Evolutionary conservation across 2,113 vertebrate species (phyloP).

Genomic region (Silurus meridionalis): DNA sequence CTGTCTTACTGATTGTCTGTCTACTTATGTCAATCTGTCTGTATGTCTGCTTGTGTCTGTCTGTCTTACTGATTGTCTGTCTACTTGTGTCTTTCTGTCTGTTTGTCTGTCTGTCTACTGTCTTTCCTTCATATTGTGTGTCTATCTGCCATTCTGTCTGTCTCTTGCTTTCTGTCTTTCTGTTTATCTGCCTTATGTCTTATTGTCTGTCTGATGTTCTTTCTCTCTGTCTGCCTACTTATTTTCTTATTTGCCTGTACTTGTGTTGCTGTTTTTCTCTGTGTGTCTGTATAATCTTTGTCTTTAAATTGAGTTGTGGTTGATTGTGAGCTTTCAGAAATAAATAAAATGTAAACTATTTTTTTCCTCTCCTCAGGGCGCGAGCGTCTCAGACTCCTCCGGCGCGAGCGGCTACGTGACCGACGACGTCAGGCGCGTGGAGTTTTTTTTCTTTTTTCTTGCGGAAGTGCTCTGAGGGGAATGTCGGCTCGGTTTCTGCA

Average conservation of each 20-base stretch:
- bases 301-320: not conserved
- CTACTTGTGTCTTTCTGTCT: not conserved
- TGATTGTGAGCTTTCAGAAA: not conserved
- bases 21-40: too few species aligned
- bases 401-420: not conserved
- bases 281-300: not conserved
- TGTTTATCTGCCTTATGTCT: not conserved
- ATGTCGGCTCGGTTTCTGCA: constrained; percentile 72
- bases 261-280: too few species aligned
- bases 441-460: not conserved
- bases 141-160: not conserved
- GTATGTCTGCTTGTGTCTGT: too few species aligned
- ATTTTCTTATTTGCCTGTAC: too few species aligned
- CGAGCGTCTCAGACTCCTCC: constrained; percentile 22
- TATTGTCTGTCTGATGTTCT: not conserved
- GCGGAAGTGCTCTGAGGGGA: constrained; percentile 62
- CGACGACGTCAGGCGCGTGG: constrained; percentile 40
- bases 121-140: not conserved
- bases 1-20: too few species aligned
- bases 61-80: not conserved
- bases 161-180: not conserved
- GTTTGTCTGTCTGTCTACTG: not conserved
- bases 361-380: not conserved
- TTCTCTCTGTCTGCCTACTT: not conserved
- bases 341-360: not conserved